Conservation (phyloP, 2,113 vertebrate species). For the Martes martes region DNA sequence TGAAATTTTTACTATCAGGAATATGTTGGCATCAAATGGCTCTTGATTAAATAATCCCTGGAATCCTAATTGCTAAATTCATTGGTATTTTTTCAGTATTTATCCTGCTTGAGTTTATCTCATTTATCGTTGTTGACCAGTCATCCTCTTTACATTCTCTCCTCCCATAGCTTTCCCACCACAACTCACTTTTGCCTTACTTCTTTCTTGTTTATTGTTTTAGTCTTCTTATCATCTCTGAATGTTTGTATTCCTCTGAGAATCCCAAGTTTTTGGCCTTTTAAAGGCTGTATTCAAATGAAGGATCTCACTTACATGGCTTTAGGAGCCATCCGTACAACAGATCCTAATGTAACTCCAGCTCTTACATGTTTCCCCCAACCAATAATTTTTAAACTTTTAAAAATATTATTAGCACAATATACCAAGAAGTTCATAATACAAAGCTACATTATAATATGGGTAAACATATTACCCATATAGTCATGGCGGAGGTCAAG, state of each 20-base stretch:
- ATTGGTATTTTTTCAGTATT: neutral
- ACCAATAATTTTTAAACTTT: neutral
- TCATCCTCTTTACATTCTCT: neutral
- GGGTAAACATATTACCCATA: neutral
- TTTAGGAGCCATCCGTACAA: neutral
- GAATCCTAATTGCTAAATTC: neutral
- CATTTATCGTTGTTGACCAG: neutral
- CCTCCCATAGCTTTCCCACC: neutral
- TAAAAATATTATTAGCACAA: neutral
- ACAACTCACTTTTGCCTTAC: neutral
- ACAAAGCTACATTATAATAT: neutral
- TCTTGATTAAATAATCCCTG: neutral
- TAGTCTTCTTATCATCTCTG: neutral
- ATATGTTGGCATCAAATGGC: neutral
- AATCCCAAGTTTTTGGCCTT: neutral
- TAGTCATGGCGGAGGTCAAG: neutral
- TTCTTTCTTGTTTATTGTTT: conserved; percentile 37
- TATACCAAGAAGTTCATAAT: neutral
- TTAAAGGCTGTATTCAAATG: neutral
- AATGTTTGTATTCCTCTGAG: neutral
- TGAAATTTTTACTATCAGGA: neutral
- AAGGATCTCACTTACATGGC: neutral
- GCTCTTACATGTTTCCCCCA: neutral
- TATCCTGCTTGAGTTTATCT: neutral
- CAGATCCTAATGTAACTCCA: neutral